Conservation (phyloP, 2,113 vertebrate genomes). For the Podocnemis expansa region DNA sequence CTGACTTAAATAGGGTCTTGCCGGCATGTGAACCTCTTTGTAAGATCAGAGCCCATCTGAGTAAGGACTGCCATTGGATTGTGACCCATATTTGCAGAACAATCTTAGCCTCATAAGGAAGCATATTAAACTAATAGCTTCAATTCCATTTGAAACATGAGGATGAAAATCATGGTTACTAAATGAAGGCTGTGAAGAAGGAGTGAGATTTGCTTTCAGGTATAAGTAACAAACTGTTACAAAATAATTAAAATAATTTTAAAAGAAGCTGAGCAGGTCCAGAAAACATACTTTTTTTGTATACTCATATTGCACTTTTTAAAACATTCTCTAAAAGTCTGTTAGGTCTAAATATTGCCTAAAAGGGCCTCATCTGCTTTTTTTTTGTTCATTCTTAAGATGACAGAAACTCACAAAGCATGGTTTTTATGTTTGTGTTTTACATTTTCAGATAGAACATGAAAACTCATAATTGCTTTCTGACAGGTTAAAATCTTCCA, state of each 20-base stretch:
- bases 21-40: neutral
- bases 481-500: neutral
- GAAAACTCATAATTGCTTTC: neutral
- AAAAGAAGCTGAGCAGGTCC: neutral
- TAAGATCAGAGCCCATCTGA: neutral
- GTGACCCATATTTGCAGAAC: neutral
- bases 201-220: neutral
- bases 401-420: neutral
- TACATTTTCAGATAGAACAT: neutral
- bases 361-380: neutral
- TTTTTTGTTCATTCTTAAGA: neutral
- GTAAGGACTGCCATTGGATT: conserved; percentile 13
- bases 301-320: neutral
- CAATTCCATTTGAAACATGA: neutral
- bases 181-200: neutral
- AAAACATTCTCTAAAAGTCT: neutral
- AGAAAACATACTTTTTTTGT: neutral
- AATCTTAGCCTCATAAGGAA: neutral
- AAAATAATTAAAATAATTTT: conserved; percentile 1
- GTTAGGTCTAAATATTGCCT: conserved; percentile 9
- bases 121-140: neutral
- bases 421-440: neutral
- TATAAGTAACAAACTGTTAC: neutral
- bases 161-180: neutral
- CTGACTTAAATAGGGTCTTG: neutral